Evolutionary conservation across 2,888 invertebrate species (phyloP), one percentile per base, ranked within the genome.

Genomic region (Eupithecia inturbata): DNA sequence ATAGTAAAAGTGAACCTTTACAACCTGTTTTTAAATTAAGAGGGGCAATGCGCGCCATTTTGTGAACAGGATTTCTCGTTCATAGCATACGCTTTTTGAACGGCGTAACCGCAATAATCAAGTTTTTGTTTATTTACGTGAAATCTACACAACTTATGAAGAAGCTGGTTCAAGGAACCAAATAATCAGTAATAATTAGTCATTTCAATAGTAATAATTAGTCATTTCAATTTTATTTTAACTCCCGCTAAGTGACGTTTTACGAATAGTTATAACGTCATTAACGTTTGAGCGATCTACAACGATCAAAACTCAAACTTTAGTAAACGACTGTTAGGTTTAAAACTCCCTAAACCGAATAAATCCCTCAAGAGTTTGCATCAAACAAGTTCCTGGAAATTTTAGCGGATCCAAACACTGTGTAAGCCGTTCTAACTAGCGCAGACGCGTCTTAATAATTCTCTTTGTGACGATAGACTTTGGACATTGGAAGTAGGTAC

Each of bases 391-490:
- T 31, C 7, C 28, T 31, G 31, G 62, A 31, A 28, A 28, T 62
- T 28, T 62, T 19, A 31, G 31, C 28, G 31, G 78, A 71, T 77
- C 57, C 41, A 69, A 64, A 67, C 74, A 76, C 74, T 60, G 71
- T 75, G 74, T 78, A 80, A 78, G 70, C 75, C 68, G 62, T 77
- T 71, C 73, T 78, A 76, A 78, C 80, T 73, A 74, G 75, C 62
- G 67, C 75, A 77, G 75, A 82, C 78, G 80, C 79, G 82, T 82
- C 82, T 88, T 87, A 88, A 86, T 87, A 86, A 87, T 88, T 88
- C 86, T 80, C 84, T 88, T 86, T 88, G 84, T 83, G 82, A 81
- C 75, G 57, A 57, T 81, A 80, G 77, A 82, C 80, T 82, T 83
- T 75, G 77, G 75, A 78, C 78, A 77, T 78, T 77, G 31, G 28